Evolutionary conservation across 1,140 invertebrate genomes (phyloP).

Genomic region (Megalonaias nervosa): DNA sequence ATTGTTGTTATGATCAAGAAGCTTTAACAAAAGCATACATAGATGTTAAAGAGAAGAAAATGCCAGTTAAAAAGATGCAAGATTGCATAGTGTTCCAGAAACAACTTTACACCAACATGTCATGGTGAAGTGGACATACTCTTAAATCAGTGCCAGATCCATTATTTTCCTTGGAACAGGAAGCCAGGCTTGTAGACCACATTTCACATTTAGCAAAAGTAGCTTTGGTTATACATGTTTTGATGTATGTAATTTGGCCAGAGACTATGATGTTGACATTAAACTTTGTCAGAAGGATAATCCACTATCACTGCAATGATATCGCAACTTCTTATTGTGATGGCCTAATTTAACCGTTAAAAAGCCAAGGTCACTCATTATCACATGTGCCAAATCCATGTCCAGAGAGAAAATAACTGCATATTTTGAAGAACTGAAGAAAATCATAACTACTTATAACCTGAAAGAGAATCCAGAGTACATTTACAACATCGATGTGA

Average conservation of each 20-base stretch:
- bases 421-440: background rate
- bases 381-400: slow-evolving; percentile 8
- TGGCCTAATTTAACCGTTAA: slow-evolving; percentile 15
- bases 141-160: too few relatives aligned
- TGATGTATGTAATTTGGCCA: slow-evolving; percentile 5
- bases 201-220: background rate
- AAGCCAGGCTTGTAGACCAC: too few relatives aligned
- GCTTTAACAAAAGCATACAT: too few relatives aligned
- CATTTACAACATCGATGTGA: slow-evolving; percentile 71
- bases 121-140: too few relatives aligned
- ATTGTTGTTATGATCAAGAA: too few relatives aligned
- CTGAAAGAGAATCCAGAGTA: slow-evolving; percentile 51
- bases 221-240: slow-evolving; percentile 3
- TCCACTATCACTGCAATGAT: slow-evolving; percentile 4
- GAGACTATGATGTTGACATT: background rate
- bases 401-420: too few relatives aligned
- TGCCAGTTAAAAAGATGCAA: too few relatives aligned
- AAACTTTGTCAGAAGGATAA: background rate
- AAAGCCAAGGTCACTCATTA: background rate
- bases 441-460: slow-evolving; percentile 20
- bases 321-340: slow-evolving; percentile 1
- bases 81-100: too few relatives aligned
- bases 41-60: too few relatives aligned
- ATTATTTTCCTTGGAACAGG: too few relatives aligned
- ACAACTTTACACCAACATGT: too few relatives aligned